Percentiles rank a stretch among this genome's conserved stretches.
phyloP scores from a whole-genome alignment of 2,888 invertebrate species.

The Sympetrum striolatum region DNA sequence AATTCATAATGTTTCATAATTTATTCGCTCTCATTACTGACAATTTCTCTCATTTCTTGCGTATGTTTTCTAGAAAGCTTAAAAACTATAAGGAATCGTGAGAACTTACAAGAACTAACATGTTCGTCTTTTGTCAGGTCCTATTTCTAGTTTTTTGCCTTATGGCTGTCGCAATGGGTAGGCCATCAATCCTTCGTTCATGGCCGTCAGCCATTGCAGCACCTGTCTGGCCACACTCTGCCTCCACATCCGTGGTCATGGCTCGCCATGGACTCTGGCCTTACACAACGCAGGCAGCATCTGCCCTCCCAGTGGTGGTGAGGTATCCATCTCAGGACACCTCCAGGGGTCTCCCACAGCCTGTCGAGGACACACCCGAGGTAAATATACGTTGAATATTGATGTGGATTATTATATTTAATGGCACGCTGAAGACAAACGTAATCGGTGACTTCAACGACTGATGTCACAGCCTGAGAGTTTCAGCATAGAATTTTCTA shows the following conservation, averaged over 20 bases:
- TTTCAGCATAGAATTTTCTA: too few relatives aligned
- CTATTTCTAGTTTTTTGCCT: constrained; percentile 23
- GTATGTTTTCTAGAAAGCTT: too few relatives aligned
- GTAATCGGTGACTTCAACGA: too few relatives aligned
- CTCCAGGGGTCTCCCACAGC: constrained; percentile 48
- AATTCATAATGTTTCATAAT: too few relatives aligned
- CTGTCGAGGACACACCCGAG: constrained; percentile 50
- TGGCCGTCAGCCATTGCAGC: background rate
- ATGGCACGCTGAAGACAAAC: too few relatives aligned
- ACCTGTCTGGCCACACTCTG: background rate
- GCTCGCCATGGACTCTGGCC: constrained; percentile 3
- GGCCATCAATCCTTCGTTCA: constrained; percentile 18
- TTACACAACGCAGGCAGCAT: background rate
- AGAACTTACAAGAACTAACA: too few relatives aligned
- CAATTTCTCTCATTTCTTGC: too few relatives aligned
- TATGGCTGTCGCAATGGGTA: constrained; percentile 41
- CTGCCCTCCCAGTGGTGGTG: constrained; percentile 43
- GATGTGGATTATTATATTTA: background rate
- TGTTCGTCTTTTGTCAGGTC: constrained; percentile 4
- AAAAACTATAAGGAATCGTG: too few relatives aligned
- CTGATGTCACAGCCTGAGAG: too few relatives aligned
- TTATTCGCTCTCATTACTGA: too few relatives aligned
- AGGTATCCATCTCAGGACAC: constrained; percentile 48
- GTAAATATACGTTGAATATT: constrained; percentile 27
- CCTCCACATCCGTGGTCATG: constrained; percentile 43